Base-by-base conservation (phyloP, 2,888 invertebrate species). In the Geotrupes spiniger region DNA sequence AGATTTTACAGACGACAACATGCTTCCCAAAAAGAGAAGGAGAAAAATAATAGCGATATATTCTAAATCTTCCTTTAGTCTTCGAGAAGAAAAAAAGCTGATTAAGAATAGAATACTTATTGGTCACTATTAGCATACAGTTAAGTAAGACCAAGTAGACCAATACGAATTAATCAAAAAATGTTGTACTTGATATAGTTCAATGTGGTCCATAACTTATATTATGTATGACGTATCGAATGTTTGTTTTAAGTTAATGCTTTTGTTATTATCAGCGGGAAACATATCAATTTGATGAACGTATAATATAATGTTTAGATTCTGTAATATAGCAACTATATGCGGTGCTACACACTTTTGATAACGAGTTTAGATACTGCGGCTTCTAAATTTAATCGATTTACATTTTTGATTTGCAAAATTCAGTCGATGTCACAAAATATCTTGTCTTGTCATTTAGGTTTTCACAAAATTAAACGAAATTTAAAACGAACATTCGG, bases 51-150 rank as follows among this genome's bases (percentile, higher is more conserved):
- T 66, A 68, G 69, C 70, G 69, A 64, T 60, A 69, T 66, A 70
- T 70, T 70, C 70, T 70, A 70, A 70, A 70, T 68, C 69, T 69
- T 69, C 68, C 67, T 64, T 69, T 68, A 68, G 66, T 66, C 67
- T 67, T 65, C 63, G 26, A 25, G 29, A 16, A 42, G 8, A 17
- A 38, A 28, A n/a, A 28, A 12, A 15, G 9, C 8, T 31, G 45
- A 46, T 21, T 21, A 21, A 21, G 21, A 21, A 21, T 21, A 21
- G 21, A 21, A 21, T 21, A 21, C 3, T 21, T 21, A 21, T 21
- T 21, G 21, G 21, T 21, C 21, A 21, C 21, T 21, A 21, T 21
- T 21, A 21, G 21, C 21, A 21, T 21, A 21, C 21, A n/a, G 36
- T 15, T 36, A 14, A 36, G 12, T 14, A 42, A 14, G 33, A 21